These are phyloP conservation scores for Melanogrammus aeglefinus DNA, from an alignment of 2,797 vertebrate genomes.

Conservation along the genomic window DNA sequence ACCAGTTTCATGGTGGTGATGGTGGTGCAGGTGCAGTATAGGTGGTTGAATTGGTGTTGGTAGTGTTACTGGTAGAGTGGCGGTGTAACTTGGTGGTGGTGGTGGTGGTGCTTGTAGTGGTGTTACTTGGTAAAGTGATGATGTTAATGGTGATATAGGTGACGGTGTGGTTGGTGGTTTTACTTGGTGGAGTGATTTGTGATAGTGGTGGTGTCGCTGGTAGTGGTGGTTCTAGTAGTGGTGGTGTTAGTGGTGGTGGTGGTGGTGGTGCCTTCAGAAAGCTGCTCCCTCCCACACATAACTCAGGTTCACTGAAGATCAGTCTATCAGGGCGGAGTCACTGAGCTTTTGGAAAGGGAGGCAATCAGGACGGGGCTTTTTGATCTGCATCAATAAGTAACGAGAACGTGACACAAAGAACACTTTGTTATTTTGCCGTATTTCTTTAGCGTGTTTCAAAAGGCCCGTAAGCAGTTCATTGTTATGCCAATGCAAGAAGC, in stretches of 20 bases:
- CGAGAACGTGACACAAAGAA: slow-evolving; percentile 28
- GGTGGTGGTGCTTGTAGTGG: too few relatives aligned
- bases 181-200: too few relatives aligned
- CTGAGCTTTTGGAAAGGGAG: slow-evolving; percentile 30
- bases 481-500: not conserved
- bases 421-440: not conserved
- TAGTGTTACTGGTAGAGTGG: too few relatives aligned
- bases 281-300: slow-evolving; percentile 30
- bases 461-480: not conserved
- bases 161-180: too few relatives aligned
- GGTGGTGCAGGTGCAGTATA: too few relatives aligned
- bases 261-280: not conserved
- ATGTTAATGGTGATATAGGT: too few relatives aligned
- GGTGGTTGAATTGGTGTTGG: too few relatives aligned
- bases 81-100: too few relatives aligned
- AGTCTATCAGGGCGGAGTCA: slow-evolving; percentile 50
- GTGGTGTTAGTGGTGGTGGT: not conserved
- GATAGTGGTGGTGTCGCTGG: too few relatives aligned
- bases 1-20: too few relatives aligned
- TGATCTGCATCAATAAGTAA: slow-evolving; percentile 36
- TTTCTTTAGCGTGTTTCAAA: not conserved
- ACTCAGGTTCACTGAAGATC: slow-evolving; percentile 54
- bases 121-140: too few relatives aligned
- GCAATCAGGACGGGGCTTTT: slow-evolving; percentile 31
- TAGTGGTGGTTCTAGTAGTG: not conserved